Percentiles rank a stretch among this genome's conserved stretches.
phyloP scores from a whole-genome alignment of 1,140 invertebrate genomes.

The Andrena cerasifolii region DNA sequence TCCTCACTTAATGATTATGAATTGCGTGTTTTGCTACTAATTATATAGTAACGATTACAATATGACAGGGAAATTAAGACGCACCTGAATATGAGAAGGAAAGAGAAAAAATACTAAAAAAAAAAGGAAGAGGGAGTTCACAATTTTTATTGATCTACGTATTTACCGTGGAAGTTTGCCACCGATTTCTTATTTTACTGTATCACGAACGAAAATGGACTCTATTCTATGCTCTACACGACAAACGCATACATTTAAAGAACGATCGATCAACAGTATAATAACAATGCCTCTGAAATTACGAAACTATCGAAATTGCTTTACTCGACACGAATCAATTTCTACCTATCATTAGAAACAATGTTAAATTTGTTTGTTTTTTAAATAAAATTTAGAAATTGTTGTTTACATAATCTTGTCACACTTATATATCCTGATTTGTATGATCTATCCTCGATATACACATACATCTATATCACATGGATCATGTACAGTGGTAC shows the following conservation, averaged over 20 bases:
- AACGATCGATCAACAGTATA: background rate
- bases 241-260: constrained; percentile 11
- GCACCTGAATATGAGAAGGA: background rate
- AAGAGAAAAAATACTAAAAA: constrained; percentile 24
- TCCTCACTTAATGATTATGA: constrained; percentile 10
- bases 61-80: constrained; percentile 17
- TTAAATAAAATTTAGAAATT: constrained; percentile 62
- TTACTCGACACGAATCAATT: constrained; percentile 26
- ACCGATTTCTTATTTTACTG: constrained; percentile 21
- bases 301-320: constrained; percentile 7
- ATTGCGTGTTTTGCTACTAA: constrained; percentile 27
- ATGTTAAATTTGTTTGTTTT: constrained; percentile 63
- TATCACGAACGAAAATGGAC: constrained; percentile 30
- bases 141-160: constrained; percentile 1
- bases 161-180: constrained; percentile 10
- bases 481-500: background rate
- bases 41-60: constrained; percentile 18
- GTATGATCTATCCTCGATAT: background rate
- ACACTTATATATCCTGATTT: constrained; percentile 4
- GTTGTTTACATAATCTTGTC: constrained; percentile 52
- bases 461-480: background rate
- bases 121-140: no score
- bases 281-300: background rate
- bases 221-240: constrained; percentile 3
- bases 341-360: constrained; percentile 48